Evolutionary conservation across 2,797 vertebrate species (phyloP), one percentile per base, ranked within the genome.

Genomic region (Acrossocheilus fasciatus): DNA sequence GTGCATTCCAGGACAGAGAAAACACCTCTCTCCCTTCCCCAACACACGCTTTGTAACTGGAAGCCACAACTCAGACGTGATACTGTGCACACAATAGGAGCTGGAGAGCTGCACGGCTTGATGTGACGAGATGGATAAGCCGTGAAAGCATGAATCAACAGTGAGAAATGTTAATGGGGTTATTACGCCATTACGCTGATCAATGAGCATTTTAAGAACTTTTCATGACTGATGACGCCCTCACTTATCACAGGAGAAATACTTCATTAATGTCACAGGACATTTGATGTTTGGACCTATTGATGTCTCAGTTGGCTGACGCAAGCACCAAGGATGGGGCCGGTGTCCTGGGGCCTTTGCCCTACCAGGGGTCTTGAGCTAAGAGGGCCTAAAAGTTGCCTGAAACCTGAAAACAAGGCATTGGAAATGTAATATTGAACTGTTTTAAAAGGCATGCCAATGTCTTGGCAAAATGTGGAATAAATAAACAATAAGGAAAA

Each of bases 81-180:
- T 87, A 86, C 79, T 87, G 73, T 34, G 68, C 73, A 85, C 84
- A 86, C 86, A 87, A 77, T 86, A 86, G 87, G 83, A 76, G 83
- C 73, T 30, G 26, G 74, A 62, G 64, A 83, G 81, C 34, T 1
- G 73, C 41, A 43, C 68, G 39, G 64, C 59, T 69, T 36, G 75
- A 87, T 59, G 43, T 14, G 41, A n/a, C 11, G 83, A 89, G 87
- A 89, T 89, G 87, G 86, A 90, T 90, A 86, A 79, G 88, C 86
- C 81, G 86, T 86, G 89, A 80, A 86, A 87, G 74, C 89, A 84
- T 89, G 86, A 89, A 90, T 89, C 88, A 89, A 47, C 23, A 7
- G 52, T 86, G 78, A 90, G 88, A 90, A 90, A 90, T 89, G 84
- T 89, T 87, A 87, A 90, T 89, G 88, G 86, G 74, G 72, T 87